Percentiles rank a stretch among this genome's conserved stretches.
Evolutionary conservation across 1,140 invertebrate genomes (phyloP).

Genomic region (Oryzaephilus surinamensis): DNA sequence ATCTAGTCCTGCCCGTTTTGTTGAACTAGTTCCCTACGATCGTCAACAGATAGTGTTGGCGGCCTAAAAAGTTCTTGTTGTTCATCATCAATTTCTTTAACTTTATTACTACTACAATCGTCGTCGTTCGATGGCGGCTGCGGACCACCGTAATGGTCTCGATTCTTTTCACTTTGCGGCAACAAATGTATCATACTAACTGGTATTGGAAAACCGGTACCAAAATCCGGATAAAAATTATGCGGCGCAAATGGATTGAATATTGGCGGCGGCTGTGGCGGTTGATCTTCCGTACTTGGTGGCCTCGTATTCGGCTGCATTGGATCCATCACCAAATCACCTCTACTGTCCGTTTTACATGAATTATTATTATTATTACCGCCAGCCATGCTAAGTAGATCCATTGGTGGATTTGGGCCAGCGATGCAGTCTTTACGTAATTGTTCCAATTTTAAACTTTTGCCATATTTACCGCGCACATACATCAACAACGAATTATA

Average conservation of each 20-base stretch:
- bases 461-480: conserved; percentile 84
- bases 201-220: conserved; percentile 65
- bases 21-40: conserved; percentile 46
- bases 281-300: conserved; percentile 46
- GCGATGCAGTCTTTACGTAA: conserved; percentile 77
- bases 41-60: conserved; percentile 42
- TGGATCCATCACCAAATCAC: conserved; percentile 10
- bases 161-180: conserved; percentile 61
- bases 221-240: conserved; percentile 72
- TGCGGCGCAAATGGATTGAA: conserved; percentile 63
- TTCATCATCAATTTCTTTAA: conserved; percentile 53
- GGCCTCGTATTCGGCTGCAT: conserved; percentile 43
- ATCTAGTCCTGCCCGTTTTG: conserved; percentile 53
- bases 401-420: conserved; percentile 48
- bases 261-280: conserved; percentile 40
- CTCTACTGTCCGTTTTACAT: conserved; percentile 31
- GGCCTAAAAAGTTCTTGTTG: conserved; percentile 44
- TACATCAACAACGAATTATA: conserved; percentile 88
- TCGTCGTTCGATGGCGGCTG: conserved; percentile 41
- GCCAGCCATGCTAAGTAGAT: conserved; percentile 54
- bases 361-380: conserved; percentile 59
- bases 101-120: conserved; percentile 50
- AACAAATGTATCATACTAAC: conserved; percentile 72
- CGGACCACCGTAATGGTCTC: conserved; percentile 43
- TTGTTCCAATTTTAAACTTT: conserved; percentile 77